Conservation (phyloP, 2,797 vertebrate species). For the Rousettus madagascariensis region DNA sequence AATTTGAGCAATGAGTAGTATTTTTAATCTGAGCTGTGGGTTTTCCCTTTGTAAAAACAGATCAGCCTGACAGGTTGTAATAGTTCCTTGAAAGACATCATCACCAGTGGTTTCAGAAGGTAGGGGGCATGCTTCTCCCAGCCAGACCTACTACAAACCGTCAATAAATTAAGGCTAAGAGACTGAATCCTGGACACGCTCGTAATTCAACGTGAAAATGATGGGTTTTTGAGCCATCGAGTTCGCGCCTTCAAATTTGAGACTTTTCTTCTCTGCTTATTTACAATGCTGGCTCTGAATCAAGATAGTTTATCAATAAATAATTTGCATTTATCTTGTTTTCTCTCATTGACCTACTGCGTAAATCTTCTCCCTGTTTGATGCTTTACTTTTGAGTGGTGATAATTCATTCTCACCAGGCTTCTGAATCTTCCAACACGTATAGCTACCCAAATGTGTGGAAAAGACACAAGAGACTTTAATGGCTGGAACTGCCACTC, state of each 20-base stretch:
- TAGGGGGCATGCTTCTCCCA: neutral
- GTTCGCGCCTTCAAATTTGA: neutral
- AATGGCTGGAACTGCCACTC: neutral
- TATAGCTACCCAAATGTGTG: neutral
- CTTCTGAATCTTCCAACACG: neutral
- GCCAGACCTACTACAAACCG: neutral
- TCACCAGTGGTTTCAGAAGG: neutral
- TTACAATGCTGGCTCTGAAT: slow-evolving; percentile 52
- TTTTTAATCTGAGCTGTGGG: neutral
- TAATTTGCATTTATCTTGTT: slow-evolving; percentile 74
- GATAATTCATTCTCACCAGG: slow-evolving; percentile 62
- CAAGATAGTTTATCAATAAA: slow-evolving; percentile 73
- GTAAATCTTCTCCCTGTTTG: slow-evolving; percentile 62
- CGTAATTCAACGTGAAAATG: neutral
- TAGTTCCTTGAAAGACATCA: neutral
- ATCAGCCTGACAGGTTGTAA: neutral
- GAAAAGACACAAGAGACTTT: neutral
- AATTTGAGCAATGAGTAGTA: neutral
- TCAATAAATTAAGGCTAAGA: neutral
- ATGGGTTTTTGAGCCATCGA: neutral
- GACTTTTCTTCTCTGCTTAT: neutral
- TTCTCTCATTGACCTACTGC: neutral
- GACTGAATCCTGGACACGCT: neutral
- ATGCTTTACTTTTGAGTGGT: slow-evolving; percentile 49
- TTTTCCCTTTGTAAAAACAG: neutral